Base-by-base conservation (phyloP, 2,797 vertebrate genomes). In the Tokudaia muenninki region DNA sequence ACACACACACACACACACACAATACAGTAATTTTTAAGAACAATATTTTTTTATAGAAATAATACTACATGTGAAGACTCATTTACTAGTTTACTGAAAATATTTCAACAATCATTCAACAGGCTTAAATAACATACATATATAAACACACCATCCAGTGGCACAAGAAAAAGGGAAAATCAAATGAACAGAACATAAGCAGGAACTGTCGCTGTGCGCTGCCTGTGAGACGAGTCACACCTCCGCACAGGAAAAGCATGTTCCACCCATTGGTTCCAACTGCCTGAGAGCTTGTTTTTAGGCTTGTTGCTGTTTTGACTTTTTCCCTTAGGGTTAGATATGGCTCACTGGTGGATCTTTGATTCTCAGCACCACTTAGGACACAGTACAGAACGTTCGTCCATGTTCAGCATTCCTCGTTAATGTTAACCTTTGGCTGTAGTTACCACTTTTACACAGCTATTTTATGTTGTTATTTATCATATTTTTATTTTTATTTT, bases 61-160 rank as follows among this genome's bases (percentile, higher is more conserved):
- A 72, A 26, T 52, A 77, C 72, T 61, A 67, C 24, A 87, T 93
- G 37, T 70, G 8, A 9, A 94, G 37, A 37, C 10, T 82, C 47
- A 91, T 34, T 95, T 22, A 57, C 16, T 61, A 77, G 63, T 92
- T 81, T 95, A 82, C 50, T 13, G 29, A 75, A 70, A 93, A 44
- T 92, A 70, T 75, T 89, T 61, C 63, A 96, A 92, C 19, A 90
- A 94, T 93, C 80, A 93, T 24, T 75, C 34, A 90, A 63, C 61
- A 31, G 87, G 63, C n/a, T 94, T 84, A 93, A 92, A 57, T 26
- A 87, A 96, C 75, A 78, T 29, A 91, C 1, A 70, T 3, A 50
- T 3, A 78, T 1, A 87, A 96, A 82, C 82, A 61, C 63, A 63
- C 0, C 47, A 26, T 16, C 50, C 37, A 61, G 0, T 55, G 57